Base-by-base conservation (phyloP, 2,113 vertebrate genomes). In the Cottus gobio region DNA sequence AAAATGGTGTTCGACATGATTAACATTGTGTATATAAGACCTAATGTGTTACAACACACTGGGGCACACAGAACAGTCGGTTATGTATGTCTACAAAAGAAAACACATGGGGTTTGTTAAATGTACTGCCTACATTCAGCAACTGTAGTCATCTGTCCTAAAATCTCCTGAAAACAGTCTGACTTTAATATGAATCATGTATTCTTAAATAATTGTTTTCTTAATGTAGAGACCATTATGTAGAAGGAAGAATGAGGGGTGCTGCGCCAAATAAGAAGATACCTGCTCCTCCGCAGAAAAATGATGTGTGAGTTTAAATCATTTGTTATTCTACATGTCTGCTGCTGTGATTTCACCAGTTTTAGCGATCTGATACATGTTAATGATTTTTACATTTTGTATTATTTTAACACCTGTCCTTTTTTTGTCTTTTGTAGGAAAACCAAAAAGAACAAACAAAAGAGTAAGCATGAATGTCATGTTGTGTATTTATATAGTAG, bases 361-460 rank as follows among this genome's bases (percentile, higher is more conserved):
- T 66, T 58, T 1, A 48, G 3, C 50, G 1, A 4, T 57, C 9
- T 75, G 58, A 22, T 26, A 56, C 18, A 28, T 77, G 31, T 52
- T 39, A 16, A n/a, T 3, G 2, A 24, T 31, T 18, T n/a, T 20
- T 50, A 37, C 2, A 42, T 1, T 54, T 16, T 16, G 52, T 67
- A 30, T 15, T 70, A 36, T 64, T 64, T 34, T 42, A 81, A 71
- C 1, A 10, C 6, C 1, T 31, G 12, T 36, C 0, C 18, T 83
- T 75, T 80, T 83, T 75, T 80, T 56, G 31, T 80, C 70, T 80
- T 24, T 82, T 89, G 57, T 83, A 99, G 98, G 94, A 99, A 99
- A 95, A 97, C 97, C 83, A 99, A 99, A 95, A 99, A 99, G 96
- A 99, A 98, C 94, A 99, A 99, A 92, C 98, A 98, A 93, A 99